These are phyloP conservation scores for Mesocricetus auratus DNA, from an alignment of 2,113 vertebrate species.

Conservation along the genomic window DNA sequence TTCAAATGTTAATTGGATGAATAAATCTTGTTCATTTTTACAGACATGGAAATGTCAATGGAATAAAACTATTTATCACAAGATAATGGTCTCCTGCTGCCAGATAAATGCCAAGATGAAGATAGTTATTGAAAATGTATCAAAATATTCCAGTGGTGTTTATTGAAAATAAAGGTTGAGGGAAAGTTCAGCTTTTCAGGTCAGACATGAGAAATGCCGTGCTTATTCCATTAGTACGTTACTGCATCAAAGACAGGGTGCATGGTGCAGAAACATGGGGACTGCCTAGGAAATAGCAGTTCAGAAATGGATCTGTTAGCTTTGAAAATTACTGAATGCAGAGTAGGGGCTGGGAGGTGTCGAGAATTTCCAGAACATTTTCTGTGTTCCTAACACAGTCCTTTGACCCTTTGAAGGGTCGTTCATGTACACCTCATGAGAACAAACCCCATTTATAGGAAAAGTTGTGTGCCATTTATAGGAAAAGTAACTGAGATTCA, in stretches of 20 bases:
- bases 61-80: conserved; percentile 87
- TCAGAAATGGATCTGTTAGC: not conserved
- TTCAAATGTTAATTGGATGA: conserved; percentile 89
- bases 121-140: conserved; percentile 84
- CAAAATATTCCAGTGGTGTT: conserved; percentile 84
- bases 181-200: conserved; percentile 80
- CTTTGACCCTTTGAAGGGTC: not conserved
- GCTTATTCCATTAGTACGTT: conserved; percentile 65
- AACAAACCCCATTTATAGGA: no score
- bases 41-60: conserved; percentile 87
- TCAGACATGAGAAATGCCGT: conserved; percentile 71
- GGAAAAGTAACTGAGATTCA: not conserved
- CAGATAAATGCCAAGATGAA: conserved; percentile 88
- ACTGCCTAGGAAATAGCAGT: conserved; percentile 25
- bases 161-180: conserved; percentile 84
- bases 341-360: not conserved
- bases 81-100: conserved; percentile 85
- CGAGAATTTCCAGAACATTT: conserved; percentile 2
- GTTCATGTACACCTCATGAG: not conserved
- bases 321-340: not conserved
- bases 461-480: no score
- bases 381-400: not conserved
- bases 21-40: conserved; percentile 89
- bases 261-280: not conserved
- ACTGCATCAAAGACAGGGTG: conserved; percentile 31